Base-by-base conservation (phyloP, 1,140 invertebrate species). In the Scaptomyza hsui region DNA sequence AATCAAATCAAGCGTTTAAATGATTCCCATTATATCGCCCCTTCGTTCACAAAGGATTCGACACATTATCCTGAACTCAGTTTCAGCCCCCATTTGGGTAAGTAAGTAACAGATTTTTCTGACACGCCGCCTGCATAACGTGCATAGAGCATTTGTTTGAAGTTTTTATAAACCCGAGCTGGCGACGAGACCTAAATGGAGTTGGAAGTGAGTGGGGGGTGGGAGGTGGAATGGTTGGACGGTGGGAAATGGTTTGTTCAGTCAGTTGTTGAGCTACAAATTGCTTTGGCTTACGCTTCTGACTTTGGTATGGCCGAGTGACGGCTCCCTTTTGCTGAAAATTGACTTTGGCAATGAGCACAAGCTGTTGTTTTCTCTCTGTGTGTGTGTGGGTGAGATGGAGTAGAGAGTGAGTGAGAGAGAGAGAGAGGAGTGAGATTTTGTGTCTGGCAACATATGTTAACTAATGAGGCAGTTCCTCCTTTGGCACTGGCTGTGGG, bases 311-410 rank as follows among this genome's bases (percentile, higher is more conserved):
- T 24, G 47, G n/a, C 39, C 32, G 41, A 39, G 29, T 48, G 45
- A 32, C 16, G 15, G 37, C 41, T 45, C 44, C 72, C 68, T 57
- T 76, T 69, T 81, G 70, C 77, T 78, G 82, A 86, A 82, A 86
- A 86, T 86, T 86, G 82, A 86, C 82, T 88, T 86, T 86, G 70
- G 81, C 81, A 88, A 86, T 88, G 81, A 81, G 81, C 73, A 72
- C 82, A 88, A 86, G 82, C 82, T 86, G 82, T 88, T 86, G 82
- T 82, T 68, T 61, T 13, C 32, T 37, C 3, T n/a, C 12, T 12
- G 32, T 37, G 32, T 37, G 32, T 37, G 32, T 57, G 52, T 56
- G 64, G 59, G 56, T 60, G 37, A 63, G 37, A 63, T 12, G 12
- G 16, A 42, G 35, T 35, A 10, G 12, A 49, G 37, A 35, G 7